Conservation (phyloP, 2,888 invertebrate species). For the Athalia rosae region DNA sequence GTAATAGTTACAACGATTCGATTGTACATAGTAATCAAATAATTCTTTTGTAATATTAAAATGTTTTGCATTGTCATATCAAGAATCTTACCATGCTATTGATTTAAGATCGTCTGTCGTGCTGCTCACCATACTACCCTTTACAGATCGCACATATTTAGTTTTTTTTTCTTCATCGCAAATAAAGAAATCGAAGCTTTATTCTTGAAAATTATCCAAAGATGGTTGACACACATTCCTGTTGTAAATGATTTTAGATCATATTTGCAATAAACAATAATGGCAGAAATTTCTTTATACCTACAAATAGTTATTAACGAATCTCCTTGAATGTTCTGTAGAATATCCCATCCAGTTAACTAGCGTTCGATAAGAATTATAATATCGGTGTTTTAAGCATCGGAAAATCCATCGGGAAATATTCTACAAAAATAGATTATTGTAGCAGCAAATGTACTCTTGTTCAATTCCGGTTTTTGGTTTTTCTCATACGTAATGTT, state of each 20-base stretch:
- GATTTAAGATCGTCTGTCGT: not conserved
- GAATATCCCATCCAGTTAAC: conserved; percentile 31
- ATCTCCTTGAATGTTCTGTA: conserved; percentile 15
- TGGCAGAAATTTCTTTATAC: conserved; percentile 1
- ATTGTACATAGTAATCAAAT: conserved; percentile 36
- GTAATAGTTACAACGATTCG: conserved; percentile 38
- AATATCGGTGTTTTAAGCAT: not conserved
- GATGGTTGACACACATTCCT: conserved; percentile 45
- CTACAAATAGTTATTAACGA: conserved; percentile 12
- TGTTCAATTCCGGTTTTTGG: not conserved
- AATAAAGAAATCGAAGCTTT: conserved; percentile 3
- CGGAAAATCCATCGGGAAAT: conserved; percentile 4
- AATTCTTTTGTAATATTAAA: conserved; percentile 14
- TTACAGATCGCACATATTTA: conserved; percentile 21
- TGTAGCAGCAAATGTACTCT: conserved; percentile 1
- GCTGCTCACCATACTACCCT: conserved; percentile 44
- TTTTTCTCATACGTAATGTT: not conserved
- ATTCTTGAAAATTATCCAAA: conserved; percentile 33
- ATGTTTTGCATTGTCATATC: conserved; percentile 7
- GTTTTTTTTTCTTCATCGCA: not conserved
- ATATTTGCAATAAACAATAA: conserved; percentile 39
- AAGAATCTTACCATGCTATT: not conserved
- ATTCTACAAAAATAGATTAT: conserved; percentile 14
- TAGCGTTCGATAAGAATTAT: not conserved
- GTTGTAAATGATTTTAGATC: conserved; percentile 33